Conservation (phyloP, 2,888 invertebrate genomes). For the Aproaerema taeniolella region DNA sequence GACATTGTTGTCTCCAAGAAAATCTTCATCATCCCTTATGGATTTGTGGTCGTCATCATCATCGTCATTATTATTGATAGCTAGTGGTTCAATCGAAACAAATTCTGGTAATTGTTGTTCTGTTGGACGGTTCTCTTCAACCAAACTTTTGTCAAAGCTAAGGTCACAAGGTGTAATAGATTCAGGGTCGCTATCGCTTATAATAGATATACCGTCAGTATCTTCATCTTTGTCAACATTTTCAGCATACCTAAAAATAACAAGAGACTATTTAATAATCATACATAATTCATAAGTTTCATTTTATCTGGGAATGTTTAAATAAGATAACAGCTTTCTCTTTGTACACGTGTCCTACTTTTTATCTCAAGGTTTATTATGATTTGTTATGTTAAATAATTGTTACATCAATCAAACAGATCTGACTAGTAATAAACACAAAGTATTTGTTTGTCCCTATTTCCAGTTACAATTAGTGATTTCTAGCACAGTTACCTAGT, state of each 20-base stretch:
- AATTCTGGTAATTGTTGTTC: constrained; percentile 32
- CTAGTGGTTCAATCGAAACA: constrained; percentile 31
- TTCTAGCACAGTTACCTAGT: no score
- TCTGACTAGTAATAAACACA: no score
- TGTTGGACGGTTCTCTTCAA: constrained; percentile 35
- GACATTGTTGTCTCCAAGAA: constrained; percentile 42
- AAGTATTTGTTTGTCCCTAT: no score
- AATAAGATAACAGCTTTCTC: constrained; percentile 1
- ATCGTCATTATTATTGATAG: constrained; percentile 29
- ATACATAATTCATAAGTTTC: not conserved
- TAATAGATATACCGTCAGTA: constrained; percentile 72
- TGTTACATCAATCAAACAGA: not conserved
- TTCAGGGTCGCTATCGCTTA: constrained; percentile 68
- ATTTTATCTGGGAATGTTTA: not conserved
- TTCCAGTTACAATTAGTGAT: no score
- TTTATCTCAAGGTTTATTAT: constrained; percentile 2
- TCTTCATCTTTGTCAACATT: constrained; percentile 64
- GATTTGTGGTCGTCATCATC: constrained; percentile 35
- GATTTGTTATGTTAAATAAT: no score
- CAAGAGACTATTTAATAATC: not conserved
- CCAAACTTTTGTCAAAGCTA: constrained; percentile 30
- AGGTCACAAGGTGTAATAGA: constrained; percentile 39
- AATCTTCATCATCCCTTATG: constrained; percentile 43
- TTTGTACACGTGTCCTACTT: constrained; percentile 1
- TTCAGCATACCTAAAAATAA: constrained; percentile 35